Base-by-base conservation (phyloP, 64 coral and sea anemone genomes). In the Pocillopora verrucosa region DNA sequence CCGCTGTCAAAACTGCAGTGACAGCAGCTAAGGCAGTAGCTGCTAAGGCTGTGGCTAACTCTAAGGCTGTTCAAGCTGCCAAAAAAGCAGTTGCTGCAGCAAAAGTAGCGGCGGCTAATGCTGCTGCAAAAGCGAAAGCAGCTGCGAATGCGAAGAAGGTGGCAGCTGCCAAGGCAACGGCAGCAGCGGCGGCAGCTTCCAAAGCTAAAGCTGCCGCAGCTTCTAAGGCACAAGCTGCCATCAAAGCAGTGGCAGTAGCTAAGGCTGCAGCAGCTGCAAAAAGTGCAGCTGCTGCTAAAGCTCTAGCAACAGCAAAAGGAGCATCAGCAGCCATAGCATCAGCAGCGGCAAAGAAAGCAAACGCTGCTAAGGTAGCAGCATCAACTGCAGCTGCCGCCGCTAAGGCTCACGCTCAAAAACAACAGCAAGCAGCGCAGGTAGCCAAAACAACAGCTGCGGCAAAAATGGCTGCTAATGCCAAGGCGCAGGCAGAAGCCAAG, bases 211-310 rank as follows among this genome's bases (percentile, higher is more conserved):
- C 73, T 57, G 70, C 84, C 9, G 69, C 84, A 13, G 84, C 68
- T 24, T 41, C 70, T 56, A 58, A 87, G 25, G 36, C 84, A 0
- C 51, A n/a, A 10, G 67, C 67, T 70, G 67, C 67, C 5, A 20
- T 24, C 67, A 70, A 70, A 70, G 67, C 67, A 70, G 25, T 87
- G 11, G 56, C 65, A 34, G 84, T 72, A 87, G 84, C 84, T 14
- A 87, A 87, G 59, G 67, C 69, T 58, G 84, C 37, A 10, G 67
- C 58, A 2, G 62, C 70, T 11, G 68, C 20, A 20, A 87, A 78
- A 38, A 10, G 11, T 78, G n/a, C 2, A 75, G 30, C 70, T 10
- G 69, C 84, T 59, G 69, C 36, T 58, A 38, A 87, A 75, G 82
- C 82, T 19, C 5, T 22, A 45, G 63, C 63, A 68, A 68, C 82